A percentile compares a stretch with the other conserved stretches of the same genome.
phyloP scores from a whole-genome alignment of 2,113 vertebrate genomes.

The Lontra canadensis region DNA sequence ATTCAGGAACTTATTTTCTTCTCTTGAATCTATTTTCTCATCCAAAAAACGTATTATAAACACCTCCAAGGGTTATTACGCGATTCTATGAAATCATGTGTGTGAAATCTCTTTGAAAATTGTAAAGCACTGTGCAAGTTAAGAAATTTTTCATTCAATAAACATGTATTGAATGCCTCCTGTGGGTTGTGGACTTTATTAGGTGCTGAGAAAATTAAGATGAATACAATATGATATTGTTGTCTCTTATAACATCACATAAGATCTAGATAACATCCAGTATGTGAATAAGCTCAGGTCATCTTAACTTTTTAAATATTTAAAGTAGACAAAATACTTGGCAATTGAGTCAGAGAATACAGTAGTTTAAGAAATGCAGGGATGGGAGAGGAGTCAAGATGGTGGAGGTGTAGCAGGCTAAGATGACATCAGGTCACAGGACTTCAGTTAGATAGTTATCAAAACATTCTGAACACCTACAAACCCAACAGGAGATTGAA shows the following conservation, averaged over 20 bases:
- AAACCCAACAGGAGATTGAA: too few species aligned
- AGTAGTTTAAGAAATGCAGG: not conserved
- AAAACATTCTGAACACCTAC: too few species aligned
- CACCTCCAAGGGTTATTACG: not conserved
- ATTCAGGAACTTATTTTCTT: conserved; percentile 12
- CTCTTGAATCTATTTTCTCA: conserved; percentile 53
- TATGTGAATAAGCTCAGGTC: conserved; percentile 25
- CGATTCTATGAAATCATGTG: not conserved
- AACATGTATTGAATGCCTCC: not conserved
- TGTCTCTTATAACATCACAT: not conserved
- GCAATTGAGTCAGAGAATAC: not conserved
- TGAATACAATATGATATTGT: not conserved
- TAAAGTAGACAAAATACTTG: conserved; percentile 19
- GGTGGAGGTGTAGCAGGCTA: too few species aligned
- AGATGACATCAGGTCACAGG: too few species aligned
- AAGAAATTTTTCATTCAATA: not conserved
- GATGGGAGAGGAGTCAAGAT: too few species aligned
- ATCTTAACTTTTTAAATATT: conserved; percentile 34
- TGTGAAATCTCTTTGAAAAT: conserved; percentile 41
- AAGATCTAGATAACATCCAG: not conserved
- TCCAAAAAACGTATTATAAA: conserved; percentile 49
- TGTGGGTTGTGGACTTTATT: not conserved
- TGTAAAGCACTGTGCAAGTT: conserved; percentile 4
- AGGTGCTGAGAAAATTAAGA: not conserved
- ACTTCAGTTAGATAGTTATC: too few species aligned